A percentile compares a stretch with the other conserved stretches of the same genome.
Conservation (phyloP, 2,797 vertebrate genomes). For the Gouania willdenowi region DNA sequence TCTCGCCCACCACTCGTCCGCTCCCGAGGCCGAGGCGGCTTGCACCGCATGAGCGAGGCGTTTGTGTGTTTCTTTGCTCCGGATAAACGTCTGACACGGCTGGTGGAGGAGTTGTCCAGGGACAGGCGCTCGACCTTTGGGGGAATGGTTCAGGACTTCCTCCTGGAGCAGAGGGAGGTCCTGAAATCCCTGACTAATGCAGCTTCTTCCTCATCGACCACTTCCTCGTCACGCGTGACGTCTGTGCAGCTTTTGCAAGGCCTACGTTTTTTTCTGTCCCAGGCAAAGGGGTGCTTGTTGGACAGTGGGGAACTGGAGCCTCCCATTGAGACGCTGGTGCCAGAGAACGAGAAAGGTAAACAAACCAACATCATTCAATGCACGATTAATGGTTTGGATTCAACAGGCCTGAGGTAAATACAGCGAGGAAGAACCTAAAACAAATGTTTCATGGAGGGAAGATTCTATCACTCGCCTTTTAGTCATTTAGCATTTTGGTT, state of each 20-base stretch:
- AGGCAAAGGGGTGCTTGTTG: constrained; percentile 74
- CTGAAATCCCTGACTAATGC: constrained; percentile 53
- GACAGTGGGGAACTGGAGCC: constrained; percentile 80
- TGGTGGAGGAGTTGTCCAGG: constrained; percentile 73
- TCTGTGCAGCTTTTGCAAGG: constrained; percentile 74
- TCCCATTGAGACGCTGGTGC: constrained; percentile 80
- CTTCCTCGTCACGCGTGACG: constrained; percentile 21
- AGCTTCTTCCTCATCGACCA: constrained; percentile 1
- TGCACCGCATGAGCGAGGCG: constrained; percentile 83
- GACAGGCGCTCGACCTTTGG: constrained; percentile 80
- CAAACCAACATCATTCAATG: neutral
- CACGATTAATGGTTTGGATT: too few species aligned
- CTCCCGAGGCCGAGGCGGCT: constrained; percentile 62
- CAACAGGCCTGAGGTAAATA: too few species aligned
- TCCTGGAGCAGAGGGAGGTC: constrained; percentile 66
- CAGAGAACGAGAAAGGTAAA: constrained; percentile 81
- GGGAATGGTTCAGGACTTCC: constrained; percentile 80
- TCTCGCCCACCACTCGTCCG: constrained; percentile 61
- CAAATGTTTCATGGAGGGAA: too few species aligned
- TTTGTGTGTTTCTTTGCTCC: constrained; percentile 86
- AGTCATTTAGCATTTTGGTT: too few species aligned
- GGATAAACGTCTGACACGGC: constrained; percentile 78
- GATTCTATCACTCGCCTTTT: too few species aligned
- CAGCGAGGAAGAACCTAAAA: too few species aligned
- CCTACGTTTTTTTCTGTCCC: constrained; percentile 79